These are phyloP conservation scores for Myotis davidii DNA, from an alignment of 2,113 vertebrate genomes.

Conservation along the genomic window DNA sequence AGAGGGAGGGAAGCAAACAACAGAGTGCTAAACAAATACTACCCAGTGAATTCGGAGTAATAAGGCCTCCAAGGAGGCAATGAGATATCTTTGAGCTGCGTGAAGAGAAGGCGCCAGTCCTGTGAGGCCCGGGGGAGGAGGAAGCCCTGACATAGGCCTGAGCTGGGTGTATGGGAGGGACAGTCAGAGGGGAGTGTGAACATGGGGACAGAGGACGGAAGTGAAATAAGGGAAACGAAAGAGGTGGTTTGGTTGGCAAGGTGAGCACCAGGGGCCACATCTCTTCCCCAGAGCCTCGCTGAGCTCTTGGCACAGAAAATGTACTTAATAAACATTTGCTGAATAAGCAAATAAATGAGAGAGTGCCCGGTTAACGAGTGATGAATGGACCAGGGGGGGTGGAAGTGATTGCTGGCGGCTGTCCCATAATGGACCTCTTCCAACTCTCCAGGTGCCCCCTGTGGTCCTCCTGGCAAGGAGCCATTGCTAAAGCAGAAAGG, in stretches of 20 bases:
- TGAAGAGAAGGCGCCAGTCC: background rate
- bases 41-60: background rate
- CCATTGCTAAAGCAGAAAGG: background rate
- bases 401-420: background rate
- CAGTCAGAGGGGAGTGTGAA: background rate
- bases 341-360: background rate
- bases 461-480: background rate
- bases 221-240: background rate
- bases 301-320: rapidly evolving
- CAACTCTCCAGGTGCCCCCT: background rate
- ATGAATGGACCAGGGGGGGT: rapidly evolving
- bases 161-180: background rate
- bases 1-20: background rate
- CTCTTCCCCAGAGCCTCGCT: background rate
- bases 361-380: too few relatives aligned
- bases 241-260: background rate
- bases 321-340: background rate
- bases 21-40: background rate
- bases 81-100: background rate
- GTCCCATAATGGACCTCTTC: background rate
- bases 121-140: background rate
- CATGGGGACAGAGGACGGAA: rapidly evolving
- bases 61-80: too few relatives aligned
- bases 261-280: rapidly evolving
- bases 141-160: background rate